Conservation (phyloP, 2,888 invertebrate genomes). For the Poecilus cupreus region DNA sequence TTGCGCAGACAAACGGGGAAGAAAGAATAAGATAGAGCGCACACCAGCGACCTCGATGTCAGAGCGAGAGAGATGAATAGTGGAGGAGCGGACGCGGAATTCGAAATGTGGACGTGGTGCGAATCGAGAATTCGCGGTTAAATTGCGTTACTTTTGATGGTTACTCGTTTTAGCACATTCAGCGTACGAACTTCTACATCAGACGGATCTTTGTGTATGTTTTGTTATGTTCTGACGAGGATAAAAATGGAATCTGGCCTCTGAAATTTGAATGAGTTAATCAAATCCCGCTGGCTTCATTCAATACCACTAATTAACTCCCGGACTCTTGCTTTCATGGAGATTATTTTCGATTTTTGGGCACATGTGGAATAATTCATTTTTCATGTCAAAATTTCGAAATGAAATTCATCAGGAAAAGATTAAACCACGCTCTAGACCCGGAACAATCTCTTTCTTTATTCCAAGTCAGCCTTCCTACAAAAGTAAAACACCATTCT, state of each 20-base stretch:
- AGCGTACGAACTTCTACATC: conserved; percentile 28
- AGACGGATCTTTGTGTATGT: conserved; percentile 32
- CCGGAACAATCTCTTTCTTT: too few relatives aligned
- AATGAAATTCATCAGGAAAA: too few relatives aligned
- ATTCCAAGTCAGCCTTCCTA: too few relatives aligned
- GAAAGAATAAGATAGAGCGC: conserved; percentile 34
- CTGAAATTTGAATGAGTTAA: background rate
- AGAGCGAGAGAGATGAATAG: conserved; percentile 32
- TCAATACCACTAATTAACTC: background rate
- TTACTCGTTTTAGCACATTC: conserved; percentile 54
- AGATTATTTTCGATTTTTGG: too few relatives aligned
- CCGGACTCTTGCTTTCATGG: too few relatives aligned
- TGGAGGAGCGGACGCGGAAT: conserved; percentile 47
- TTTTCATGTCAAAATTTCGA: too few relatives aligned
- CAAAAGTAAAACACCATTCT: too few relatives aligned
- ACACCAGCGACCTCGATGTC: background rate
- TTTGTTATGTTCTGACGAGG: conserved; percentile 38
- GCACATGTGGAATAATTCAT: too few relatives aligned
- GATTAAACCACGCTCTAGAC: too few relatives aligned
- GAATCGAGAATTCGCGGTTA: conserved; percentile 52
- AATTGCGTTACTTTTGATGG: conserved; percentile 56
- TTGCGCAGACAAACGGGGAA: conserved; percentile 26
- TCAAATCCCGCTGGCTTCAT: background rate
- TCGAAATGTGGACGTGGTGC: conserved; percentile 55
- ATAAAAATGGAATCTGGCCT: conserved; percentile 23